Evolutionary conservation across 2,888 invertebrate genomes (phyloP).

Genomic region (Ectobius pallidus): DNA sequence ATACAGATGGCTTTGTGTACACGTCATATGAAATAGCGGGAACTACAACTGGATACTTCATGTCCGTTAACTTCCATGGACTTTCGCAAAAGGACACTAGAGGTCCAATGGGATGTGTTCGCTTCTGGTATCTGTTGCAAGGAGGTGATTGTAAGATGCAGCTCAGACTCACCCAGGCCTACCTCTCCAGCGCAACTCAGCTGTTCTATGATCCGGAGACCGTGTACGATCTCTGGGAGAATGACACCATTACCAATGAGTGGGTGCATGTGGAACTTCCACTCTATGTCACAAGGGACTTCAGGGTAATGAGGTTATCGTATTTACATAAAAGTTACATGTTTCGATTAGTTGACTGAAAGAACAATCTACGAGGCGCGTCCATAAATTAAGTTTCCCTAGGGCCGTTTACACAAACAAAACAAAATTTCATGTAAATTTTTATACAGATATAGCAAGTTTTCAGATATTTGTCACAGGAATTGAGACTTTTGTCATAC

Average conservation of each 20-base stretch:
- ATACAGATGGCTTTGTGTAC: constrained; percentile 47
- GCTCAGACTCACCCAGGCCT: constrained; percentile 45
- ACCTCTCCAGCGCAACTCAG: constrained; percentile 46
- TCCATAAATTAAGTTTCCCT: too few relatives aligned
- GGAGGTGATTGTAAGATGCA: constrained; percentile 20
- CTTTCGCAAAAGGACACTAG: constrained; percentile 34
- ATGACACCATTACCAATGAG: constrained; percentile 41
- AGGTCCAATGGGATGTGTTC: constrained; percentile 46
- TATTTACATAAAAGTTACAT: too few relatives aligned
- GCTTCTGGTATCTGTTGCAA: constrained; percentile 43
- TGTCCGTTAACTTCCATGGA: constrained; percentile 46
- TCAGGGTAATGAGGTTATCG: too few relatives aligned
- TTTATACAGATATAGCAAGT: too few relatives aligned
- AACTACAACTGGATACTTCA: constrained; percentile 44
- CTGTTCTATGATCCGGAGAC: constrained; percentile 44
- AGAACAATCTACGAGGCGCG: too few relatives aligned
- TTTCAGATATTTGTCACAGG: too few relatives aligned
- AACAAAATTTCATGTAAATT: too few relatives aligned
- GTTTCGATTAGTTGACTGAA: too few relatives aligned
- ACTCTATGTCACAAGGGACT: constrained; percentile 46
- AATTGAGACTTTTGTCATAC: too few relatives aligned
- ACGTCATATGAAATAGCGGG: constrained; percentile 44
- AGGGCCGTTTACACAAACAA: too few relatives aligned
- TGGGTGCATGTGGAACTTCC: constrained; percentile 46
- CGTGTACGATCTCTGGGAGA: constrained; percentile 46